Conservation (phyloP, 2,797 vertebrate species). For the Iguana delicatissima region DNA sequence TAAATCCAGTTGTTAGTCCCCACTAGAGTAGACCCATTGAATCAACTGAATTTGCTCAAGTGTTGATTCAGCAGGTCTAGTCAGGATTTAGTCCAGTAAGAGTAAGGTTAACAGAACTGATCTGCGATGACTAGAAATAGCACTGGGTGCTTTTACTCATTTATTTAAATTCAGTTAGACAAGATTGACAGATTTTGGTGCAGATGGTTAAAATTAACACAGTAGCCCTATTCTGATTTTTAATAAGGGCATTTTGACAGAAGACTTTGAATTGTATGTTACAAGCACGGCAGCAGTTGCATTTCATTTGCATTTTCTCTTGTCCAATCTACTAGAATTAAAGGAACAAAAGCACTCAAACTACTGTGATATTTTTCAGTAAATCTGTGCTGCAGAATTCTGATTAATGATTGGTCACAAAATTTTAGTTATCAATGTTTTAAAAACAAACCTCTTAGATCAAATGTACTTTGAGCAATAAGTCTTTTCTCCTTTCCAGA, state of each 20-base stretch:
- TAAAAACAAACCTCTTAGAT: conserved; percentile 49
- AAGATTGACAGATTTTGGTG: conserved; percentile 75
- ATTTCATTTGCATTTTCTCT: conserved; percentile 73
- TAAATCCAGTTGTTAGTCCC: no score
- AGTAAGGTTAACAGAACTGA: neutral
- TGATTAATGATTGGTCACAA: conserved; percentile 68
- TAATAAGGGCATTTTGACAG: conserved; percentile 74
- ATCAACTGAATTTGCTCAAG: no score
- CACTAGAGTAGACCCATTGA: no score
- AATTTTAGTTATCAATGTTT: conserved; percentile 58
- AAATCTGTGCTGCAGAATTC: conserved; percentile 57
- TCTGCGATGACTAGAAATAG: conserved; percentile 1
- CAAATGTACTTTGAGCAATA: conserved; percentile 59
- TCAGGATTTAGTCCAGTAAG: neutral
- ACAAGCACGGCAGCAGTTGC: conserved; percentile 65
- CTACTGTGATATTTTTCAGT: conserved; percentile 53
- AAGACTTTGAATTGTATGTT: conserved; percentile 72
- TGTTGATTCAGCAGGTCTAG: neutral
- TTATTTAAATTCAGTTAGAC: conserved; percentile 61
- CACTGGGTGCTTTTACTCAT: neutral
- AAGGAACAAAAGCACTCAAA: conserved; percentile 62
- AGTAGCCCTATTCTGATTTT: conserved; percentile 67
- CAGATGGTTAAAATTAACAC: conserved; percentile 76
- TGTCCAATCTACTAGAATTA: conserved; percentile 71
- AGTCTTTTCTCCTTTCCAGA: conserved; percentile 54